Evolutionary conservation across 2,888 invertebrate genomes (phyloP).

Genomic region (Campoplex nolae): DNA sequence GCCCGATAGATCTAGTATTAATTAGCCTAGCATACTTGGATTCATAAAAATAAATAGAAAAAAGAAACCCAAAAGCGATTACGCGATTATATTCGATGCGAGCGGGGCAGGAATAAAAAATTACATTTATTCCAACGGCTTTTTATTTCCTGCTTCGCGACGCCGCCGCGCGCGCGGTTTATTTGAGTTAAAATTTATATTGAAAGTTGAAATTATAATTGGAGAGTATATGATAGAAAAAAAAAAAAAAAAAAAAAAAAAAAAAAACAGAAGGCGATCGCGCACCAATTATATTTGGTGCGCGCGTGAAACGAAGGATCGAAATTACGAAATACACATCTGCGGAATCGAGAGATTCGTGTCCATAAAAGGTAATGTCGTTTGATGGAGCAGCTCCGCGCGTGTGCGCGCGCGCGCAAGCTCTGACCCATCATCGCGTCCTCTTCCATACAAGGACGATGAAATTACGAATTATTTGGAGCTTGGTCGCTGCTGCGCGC

Average conservation of each 20-base stretch:
- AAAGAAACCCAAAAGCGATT: too few relatives aligned
- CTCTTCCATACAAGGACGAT: conserved; percentile 58
- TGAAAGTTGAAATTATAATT: too few relatives aligned
- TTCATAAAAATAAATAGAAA: too few relatives aligned
- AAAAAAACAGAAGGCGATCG: too few relatives aligned
- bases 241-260: too few relatives aligned
- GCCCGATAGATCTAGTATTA: conserved; percentile 41
- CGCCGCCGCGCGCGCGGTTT: too few relatives aligned
- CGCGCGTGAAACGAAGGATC: conserved; percentile 44
- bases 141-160: too few relatives aligned
- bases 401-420: neutral
- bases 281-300: neutral
- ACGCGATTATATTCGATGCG: too few relatives aligned
- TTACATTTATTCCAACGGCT: too few relatives aligned
- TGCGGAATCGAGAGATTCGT: conserved; percentile 18
- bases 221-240: too few relatives aligned
- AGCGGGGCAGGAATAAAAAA: too few relatives aligned
- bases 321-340: conserved; percentile 54
- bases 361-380: conserved; percentile 68
- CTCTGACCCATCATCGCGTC: conserved; percentile 12
- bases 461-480: conserved; percentile 48
- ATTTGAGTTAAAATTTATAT: too few relatives aligned
- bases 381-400: conserved; percentile 27
- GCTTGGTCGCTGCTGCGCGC: neutral
- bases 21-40: conserved; percentile 31